These are phyloP conservation scores for Trichopoda pennipes DNA, from an alignment of 2,888 invertebrate species.

Conservation along the genomic window DNA sequence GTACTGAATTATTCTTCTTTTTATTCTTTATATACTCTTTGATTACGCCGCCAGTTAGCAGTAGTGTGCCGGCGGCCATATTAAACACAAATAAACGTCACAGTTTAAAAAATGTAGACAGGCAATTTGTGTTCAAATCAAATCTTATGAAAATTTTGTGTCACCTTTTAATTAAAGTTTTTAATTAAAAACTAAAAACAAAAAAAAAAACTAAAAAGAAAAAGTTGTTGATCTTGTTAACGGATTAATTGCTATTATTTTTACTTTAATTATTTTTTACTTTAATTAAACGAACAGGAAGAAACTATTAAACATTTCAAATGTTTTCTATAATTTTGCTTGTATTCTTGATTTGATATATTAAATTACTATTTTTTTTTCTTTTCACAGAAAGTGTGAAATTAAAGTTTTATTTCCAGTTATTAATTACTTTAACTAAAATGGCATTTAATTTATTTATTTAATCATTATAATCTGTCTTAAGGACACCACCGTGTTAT, in stretches of 20 bases:
- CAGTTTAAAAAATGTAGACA: too few relatives aligned
- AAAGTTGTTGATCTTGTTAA: slow-evolving; percentile 66
- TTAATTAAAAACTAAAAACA: too few relatives aligned
- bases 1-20: too few relatives aligned
- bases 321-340: slow-evolving; percentile 19
- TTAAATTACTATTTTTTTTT: neutral
- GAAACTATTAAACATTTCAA: slow-evolving; percentile 45
- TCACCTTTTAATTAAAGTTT: too few relatives aligned
- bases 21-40: too few relatives aligned
- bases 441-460: slow-evolving; percentile 47
- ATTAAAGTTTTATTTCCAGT: neutral
- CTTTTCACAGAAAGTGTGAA: slow-evolving; percentile 6
- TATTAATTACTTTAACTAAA: slow-evolving; percentile 38
- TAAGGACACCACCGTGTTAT: slow-evolving; percentile 49
- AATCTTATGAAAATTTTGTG: too few relatives aligned
- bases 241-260: slow-evolving; percentile 37
- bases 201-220: too few relatives aligned
- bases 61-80: too few relatives aligned
- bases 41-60: too few relatives aligned
- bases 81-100: too few relatives aligned
- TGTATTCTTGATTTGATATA: too few relatives aligned
- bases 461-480: slow-evolving; percentile 39
- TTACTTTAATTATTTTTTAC: slow-evolving; percentile 7
- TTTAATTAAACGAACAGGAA: slow-evolving; percentile 62
- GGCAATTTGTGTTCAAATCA: too few relatives aligned